A percentile compares a stretch with the other conserved stretches of the same genome.
Evolutionary conservation across 2,797 vertebrate species (phyloP).

Genomic region (Sparidentex hasta): DNA sequence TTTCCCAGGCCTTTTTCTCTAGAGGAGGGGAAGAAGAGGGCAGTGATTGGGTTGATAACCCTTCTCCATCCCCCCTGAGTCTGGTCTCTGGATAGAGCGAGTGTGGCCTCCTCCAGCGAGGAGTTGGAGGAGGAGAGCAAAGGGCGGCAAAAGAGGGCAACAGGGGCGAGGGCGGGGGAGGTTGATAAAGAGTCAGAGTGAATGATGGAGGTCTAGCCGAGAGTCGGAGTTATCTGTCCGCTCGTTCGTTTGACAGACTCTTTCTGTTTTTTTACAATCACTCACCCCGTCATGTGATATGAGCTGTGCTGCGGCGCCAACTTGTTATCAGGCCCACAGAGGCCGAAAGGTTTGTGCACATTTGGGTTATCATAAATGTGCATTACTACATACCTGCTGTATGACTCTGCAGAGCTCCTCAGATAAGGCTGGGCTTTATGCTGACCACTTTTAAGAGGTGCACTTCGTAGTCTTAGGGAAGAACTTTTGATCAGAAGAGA

Average conservation of each 20-base stretch:
- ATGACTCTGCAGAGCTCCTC: conserved; percentile 50
- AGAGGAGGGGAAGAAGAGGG: conserved; percentile 54
- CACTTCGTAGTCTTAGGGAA: no score
- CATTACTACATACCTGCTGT: conserved; percentile 69
- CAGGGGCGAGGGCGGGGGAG: not conserved
- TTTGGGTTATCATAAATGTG: conserved; percentile 70
- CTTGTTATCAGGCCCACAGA: conserved; percentile 64
- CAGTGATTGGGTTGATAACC: conserved; percentile 75
- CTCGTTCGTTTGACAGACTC: conserved; percentile 67
- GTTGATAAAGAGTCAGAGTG: conserved; percentile 56
- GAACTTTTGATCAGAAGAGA: no score
- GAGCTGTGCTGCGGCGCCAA: conserved; percentile 61
- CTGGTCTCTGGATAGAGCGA: conserved; percentile 48
- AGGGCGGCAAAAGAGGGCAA: conserved; percentile 20
- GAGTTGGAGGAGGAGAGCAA: conserved; percentile 30
- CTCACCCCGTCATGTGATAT: conserved; percentile 64
- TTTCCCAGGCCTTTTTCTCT: conserved; percentile 57
- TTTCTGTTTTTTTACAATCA: conserved; percentile 64
- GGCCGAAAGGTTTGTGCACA: conserved; percentile 57
- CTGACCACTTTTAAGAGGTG: not conserved
- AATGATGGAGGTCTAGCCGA: conserved; percentile 61
- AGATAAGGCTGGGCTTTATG: conserved; percentile 52
- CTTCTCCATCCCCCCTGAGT: conserved; percentile 73
- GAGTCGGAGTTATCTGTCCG: conserved; percentile 57
- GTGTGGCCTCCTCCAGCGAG: conserved; percentile 36